Evolutionary conservation across 2,797 vertebrate species (phyloP).

Genomic region (Anguilla megastoma): DNA sequence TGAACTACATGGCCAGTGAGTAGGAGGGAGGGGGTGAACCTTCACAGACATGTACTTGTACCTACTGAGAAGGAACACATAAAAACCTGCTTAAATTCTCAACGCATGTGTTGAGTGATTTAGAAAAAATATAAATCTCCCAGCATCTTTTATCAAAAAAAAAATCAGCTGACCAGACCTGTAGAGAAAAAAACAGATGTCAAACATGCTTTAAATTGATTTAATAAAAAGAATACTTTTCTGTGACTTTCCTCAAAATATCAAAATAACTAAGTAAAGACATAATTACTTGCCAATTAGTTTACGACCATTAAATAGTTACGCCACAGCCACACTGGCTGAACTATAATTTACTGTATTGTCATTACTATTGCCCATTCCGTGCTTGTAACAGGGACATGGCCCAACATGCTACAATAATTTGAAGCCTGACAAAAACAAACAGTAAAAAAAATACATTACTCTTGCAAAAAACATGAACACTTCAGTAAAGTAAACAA

Average conservation of each 20-base stretch:
- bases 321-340: neutral
- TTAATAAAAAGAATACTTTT: neutral
- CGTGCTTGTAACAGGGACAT: neutral
- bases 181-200: constrained; percentile 42
- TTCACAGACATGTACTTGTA: neutral
- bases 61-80: neutral
- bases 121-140: constrained; percentile 43
- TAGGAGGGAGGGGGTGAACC: neutral
- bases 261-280: neutral
- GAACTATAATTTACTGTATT: neutral
- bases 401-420: neutral
- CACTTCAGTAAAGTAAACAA: neutral
- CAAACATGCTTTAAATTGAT: neutral
- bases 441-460: neutral
- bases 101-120: neutral
- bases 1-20: neutral
- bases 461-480: neutral
- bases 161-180: constrained; percentile 78
- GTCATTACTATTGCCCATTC: neutral
- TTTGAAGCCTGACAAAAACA: neutral
- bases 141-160: constrained; percentile 4
- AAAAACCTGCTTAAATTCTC: constrained; percentile 10
- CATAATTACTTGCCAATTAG: neutral
- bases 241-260: neutral
- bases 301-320: neutral